Base-by-base conservation (phyloP, 2,113 vertebrate species). In the Ophthalmolycus amberensis region DNA sequence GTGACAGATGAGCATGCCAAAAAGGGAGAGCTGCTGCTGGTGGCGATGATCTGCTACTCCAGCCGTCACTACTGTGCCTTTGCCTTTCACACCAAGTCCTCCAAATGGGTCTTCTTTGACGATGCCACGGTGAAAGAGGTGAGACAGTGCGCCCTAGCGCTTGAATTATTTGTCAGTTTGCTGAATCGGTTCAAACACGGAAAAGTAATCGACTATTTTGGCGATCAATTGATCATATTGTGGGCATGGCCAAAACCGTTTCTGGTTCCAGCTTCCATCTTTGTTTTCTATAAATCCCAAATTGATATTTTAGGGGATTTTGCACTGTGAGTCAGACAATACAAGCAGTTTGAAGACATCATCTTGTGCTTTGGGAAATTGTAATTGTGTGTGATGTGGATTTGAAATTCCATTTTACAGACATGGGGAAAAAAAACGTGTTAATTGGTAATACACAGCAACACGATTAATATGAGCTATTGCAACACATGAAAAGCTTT, bases 61-160 rank as follows among this genome's bases (percentile, higher is more conserved):
- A 99, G 96, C 92, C 94, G 94, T 85, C 98, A 99, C 91, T 99
- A 99, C 78, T 99, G 98, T 95, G 95, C 98, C 96, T 99, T 99
- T 80, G 95, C 98, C 77, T 98, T 96, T 87, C 98, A 99, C 87
- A 98, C 97, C 56, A 99, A 97, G 93, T 97, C 96, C 65, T 96
- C 97, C 93, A 98, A 98, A 85, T 99, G 98, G 98, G 95, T 99
- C 77, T 96, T 99, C 82, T 99, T 99, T 90, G 98, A 99, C 82
- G 98, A 99, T 54, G 98, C 98, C 71, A 98, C 96, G 25, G 98
- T 99, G n/a, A 99, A 99, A 93, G 98, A 99, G 97, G 98, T 99
- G 88, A 92, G 87, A 27, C 37, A n/a, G 77, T 0, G 12, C 2
- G 5, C 6, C 8, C 3, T 11, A 0, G 4, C 22, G 3, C 3